Base-by-base conservation (phyloP, 2,888 invertebrate species). In the Eledona agricola region DNA sequence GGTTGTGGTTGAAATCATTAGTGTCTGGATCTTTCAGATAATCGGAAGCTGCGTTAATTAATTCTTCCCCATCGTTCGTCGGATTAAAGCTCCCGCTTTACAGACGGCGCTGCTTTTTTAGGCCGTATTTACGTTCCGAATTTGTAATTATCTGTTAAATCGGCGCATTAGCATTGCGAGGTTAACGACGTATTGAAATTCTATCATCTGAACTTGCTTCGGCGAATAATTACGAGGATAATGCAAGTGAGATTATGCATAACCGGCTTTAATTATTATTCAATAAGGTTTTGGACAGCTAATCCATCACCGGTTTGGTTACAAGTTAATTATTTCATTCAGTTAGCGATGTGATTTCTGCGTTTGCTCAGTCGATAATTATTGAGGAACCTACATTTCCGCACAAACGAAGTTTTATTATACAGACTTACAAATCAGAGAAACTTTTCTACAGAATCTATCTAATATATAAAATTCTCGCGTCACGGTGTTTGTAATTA, bases 291-390 rank as follows among this genome's bases (percentile, higher is more conserved):
- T 59, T 58, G 62, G 67, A 66, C 66, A 66, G 63, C 59, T 57
- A 52, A 67, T 67, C 66, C 64, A 67, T 67, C 67, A 67, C 57
- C 58, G 58, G 55, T 56, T 59, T 67, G 59, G 65, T 68, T 66
- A 68, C 49, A 49, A 49, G 56, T 62, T 63, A 63, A 65, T 65
- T 52, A 60, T 60, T 62, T 64, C 63, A 66, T 35, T 46, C 35
- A 35, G 25, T 46, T 46, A 23, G 25, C 17, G 23, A n/a, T 37
- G 23, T 37, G 23, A 17, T 17, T 34, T 19, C 5, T n/a, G n/a
- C n/a, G n/a, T n/a, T n/a, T n/a, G n/a, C n/a, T n/a, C n/a, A n/a
- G n/a, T n/a, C n/a, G n/a, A n/a, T n/a, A n/a, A n/a, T n/a, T n/a
- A n/a, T n/a, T n/a, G n/a, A n/a, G n/a, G n/a, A n/a, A n/a, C n/a